Evolutionary conservation across 1,140 invertebrate species (phyloP), one percentile per base, ranked within the genome.

Genomic region (Drosophila insularis): DNA sequence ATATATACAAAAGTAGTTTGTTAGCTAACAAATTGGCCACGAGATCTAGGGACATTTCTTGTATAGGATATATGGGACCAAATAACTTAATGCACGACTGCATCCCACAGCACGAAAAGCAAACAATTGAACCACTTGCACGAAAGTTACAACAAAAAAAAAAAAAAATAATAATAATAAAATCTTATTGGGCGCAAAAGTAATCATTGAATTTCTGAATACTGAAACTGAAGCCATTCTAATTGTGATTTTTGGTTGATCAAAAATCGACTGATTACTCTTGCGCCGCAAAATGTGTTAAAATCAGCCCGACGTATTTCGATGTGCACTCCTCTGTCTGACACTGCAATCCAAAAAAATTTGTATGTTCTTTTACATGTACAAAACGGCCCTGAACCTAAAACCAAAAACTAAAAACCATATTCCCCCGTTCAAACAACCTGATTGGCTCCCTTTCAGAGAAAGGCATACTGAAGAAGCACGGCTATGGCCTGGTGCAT

Each of bases 391-490:
- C 43, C 14, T 35, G 8, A 46, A 46, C 19, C 14, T 8, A 40
- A 40, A 13, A 4, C 4, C 11, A 13, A 13, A 40, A 13, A 4
- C 4, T 3, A 13, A 13, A 40, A 14, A 40, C 32, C 32, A 13
- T n/a, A 43, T 4, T 11, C 17, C 8, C 10, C 43, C 10, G 43
- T 46, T 46, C 14, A 62, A 68, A 62, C 56, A 65, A 78, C 64
- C 40, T 64, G 67, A 71, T 81, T 76, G 65, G 63, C 64, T 54
- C 54, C 92, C 95, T 74, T 68, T 96, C 96, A 85, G 97, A 97
- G 92, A 97, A 97, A 92, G 97, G 97, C 78, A 96, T 98, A 91
- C 95, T 98, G 92, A 97, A 98, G 94, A 96, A 97, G 92, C 95
- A 95, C 90, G 94, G 94, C 75, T 97, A 97, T 86, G 95, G 96